Evolutionary conservation across 2,113 vertebrate species (phyloP).

Genomic region (Tetraodon nigroviridis): DNA sequence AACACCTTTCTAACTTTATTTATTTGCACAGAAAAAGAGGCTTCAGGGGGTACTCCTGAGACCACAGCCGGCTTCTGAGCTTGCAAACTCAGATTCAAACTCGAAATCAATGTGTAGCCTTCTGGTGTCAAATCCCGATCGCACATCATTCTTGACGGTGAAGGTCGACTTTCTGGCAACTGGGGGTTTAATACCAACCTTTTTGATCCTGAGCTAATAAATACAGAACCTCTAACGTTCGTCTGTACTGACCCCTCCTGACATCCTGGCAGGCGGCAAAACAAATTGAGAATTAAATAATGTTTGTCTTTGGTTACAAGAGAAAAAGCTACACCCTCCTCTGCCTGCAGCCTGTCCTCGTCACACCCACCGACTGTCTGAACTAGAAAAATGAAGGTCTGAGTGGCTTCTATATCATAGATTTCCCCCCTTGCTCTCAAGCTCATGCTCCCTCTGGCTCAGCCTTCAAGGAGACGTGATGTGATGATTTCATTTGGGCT

Average conservation of each 20-base stretch:
- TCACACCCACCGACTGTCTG: conserved; percentile 37
- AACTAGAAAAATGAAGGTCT: conserved; percentile 52
- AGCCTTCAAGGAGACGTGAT: background rate
- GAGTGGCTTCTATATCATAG: conserved; percentile 25
- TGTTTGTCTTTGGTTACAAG: background rate
- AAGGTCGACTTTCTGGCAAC: background rate
- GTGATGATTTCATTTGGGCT: background rate
- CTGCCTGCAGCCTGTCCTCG: conserved; percentile 24
- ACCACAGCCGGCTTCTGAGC: too few species aligned
- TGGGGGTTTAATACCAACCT: too few species aligned
- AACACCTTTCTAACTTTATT: too few species aligned
- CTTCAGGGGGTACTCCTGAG: too few species aligned
- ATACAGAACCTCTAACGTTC: too few species aligned
- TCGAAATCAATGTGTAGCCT: conserved; percentile 4
- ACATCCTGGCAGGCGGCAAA: too few species aligned
- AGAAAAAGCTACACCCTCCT: conserved; percentile 52
- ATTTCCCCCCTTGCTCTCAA: conserved; percentile 1
- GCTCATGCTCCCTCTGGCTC: background rate
- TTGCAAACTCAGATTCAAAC: background rate
- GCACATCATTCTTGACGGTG: conserved; percentile 1
- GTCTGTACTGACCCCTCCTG: too few species aligned
- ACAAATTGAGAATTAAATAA: too few species aligned
- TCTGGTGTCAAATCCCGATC: background rate
- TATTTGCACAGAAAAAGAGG: too few species aligned
- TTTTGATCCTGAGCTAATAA: too few species aligned